Evolutionary conservation across 2,888 invertebrate species (phyloP).

Genomic region (Polyploca ridens): DNA sequence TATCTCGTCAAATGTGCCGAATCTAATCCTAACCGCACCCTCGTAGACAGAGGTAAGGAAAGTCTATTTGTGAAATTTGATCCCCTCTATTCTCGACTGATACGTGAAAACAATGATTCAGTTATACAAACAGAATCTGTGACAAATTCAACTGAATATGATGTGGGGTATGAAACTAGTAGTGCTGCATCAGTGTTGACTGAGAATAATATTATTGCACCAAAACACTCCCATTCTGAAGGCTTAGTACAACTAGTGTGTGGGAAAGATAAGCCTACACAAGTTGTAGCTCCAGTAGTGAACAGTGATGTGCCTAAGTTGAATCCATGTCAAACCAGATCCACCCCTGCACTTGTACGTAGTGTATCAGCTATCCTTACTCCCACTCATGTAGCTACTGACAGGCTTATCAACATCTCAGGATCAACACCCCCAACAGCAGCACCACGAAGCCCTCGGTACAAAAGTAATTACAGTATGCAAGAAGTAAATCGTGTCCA

Average conservation of each 20-base stretch:
- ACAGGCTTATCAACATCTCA: slow-evolving; percentile 70
- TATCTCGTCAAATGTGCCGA: slow-evolving; percentile 79
- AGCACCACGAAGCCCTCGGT: slow-evolving; percentile 66
- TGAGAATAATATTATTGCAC: slow-evolving; percentile 52
- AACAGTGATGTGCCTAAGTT: slow-evolving; percentile 55
- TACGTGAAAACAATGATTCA: slow-evolving; percentile 41
- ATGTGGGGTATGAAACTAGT: slow-evolving; percentile 76
- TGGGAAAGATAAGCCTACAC: slow-evolving; percentile 70
- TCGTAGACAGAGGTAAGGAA: slow-evolving; percentile 80
- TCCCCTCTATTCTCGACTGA: slow-evolving; percentile 74
- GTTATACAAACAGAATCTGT: slow-evolving; percentile 43
- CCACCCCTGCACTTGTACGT: slow-evolving; percentile 67
- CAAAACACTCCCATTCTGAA: slow-evolving; percentile 61
- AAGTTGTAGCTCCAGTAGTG: slow-evolving; percentile 73
- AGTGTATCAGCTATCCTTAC: slow-evolving; percentile 76
- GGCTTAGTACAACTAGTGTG: slow-evolving; percentile 48
- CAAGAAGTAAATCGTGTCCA: slow-evolving; percentile 67
- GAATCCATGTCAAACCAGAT: slow-evolving; percentile 35
- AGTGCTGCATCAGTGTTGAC: slow-evolving; percentile 65
- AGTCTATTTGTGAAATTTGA: slow-evolving; percentile 88
- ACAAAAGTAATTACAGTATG: slow-evolving; percentile 40
- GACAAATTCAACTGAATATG: slow-evolving; percentile 60
- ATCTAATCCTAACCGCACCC: slow-evolving; percentile 61
- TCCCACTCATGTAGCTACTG: slow-evolving; percentile 70
- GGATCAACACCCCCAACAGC: slow-evolving; percentile 71